Evolutionary conservation across 2,113 vertebrate genomes (phyloP), one percentile per base, ranked within the genome.

Genomic region (Rhegmatorhina hoffmannsi): DNA sequence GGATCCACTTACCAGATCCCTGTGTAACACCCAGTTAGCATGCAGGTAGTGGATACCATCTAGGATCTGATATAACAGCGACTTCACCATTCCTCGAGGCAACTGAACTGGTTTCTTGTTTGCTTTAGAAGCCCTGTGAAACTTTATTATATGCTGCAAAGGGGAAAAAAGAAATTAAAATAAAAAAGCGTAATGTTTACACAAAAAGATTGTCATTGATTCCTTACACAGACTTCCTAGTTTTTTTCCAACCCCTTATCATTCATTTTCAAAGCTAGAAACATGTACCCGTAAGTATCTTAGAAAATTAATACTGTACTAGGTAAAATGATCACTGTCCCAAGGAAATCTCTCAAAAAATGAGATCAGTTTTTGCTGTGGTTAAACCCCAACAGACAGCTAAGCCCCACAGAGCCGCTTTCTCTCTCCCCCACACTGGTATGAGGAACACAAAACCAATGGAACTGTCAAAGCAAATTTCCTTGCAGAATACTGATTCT

Each of bases 101-200:
- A 99, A 98, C 98, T 99, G 99, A 98, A 99, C 98, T 87, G 99
- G 99, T 97, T 99, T 99, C 98, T 99, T 99, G 97, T 99, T 99
- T 97, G 99, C 99, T 98, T 99, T 99, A 97, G 99, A 99, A 91
- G 99, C 99, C 98, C 99, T 98, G 98, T 99, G 99, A 98, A 99
- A 99, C 98, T 99, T 99, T 97, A 99, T 99, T 97, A 99, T 99
- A 98, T 99, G 99, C 99, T 99, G 97, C 76, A 97, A 98, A 96
- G 91, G 97, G 92, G n/a, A 83, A 95, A 96, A 96, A 87, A 96
- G 63, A 98, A 96, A 97, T 58, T 2, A 95, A 84, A 79, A 96
- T 52, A 70, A 89, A 80, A 43, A 96, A 87, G 38, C 50, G 73
- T 21, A 87, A 81, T 60, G 70, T 93, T 49, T 95, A 91, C 70